Percentiles rank a stretch among this genome's conserved stretches.
Conservation (phyloP, 2,797 vertebrate genomes). For the Spinus pinus region DNA sequence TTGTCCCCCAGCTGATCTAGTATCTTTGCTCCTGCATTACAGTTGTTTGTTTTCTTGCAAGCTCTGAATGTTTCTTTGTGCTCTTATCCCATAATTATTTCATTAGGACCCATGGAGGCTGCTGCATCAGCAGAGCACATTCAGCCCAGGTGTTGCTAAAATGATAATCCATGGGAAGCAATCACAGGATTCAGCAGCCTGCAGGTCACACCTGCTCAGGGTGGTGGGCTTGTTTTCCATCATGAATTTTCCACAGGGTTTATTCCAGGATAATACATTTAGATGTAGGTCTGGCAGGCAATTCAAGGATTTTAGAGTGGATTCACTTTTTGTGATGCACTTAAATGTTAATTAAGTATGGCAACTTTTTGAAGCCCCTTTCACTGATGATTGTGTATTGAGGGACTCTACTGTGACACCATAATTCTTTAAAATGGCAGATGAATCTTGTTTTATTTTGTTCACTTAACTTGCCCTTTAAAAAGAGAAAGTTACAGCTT, state of each 20-base stretch:
- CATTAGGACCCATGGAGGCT: not conserved
- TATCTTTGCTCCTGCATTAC: not conserved
- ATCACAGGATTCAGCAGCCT: not conserved
- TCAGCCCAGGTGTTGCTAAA: slow-evolving; percentile 33
- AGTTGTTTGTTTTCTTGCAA: not conserved
- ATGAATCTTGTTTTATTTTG: not conserved
- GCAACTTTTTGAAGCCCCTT: not conserved
- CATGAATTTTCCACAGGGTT: slow-evolving; percentile 26
- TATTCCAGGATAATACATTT: slow-evolving; percentile 5
- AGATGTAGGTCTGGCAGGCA: not conserved
- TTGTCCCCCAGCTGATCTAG: not conserved
- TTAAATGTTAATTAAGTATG: not conserved
- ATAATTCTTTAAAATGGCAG: not conserved
- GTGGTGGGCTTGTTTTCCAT: not conserved
- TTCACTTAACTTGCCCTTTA: not conserved
- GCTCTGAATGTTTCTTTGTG: slow-evolving; percentile 19
- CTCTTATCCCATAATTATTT: slow-evolving; percentile 13
- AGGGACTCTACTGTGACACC: not conserved
- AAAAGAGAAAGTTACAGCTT: not conserved
- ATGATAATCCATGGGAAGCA: not conserved
- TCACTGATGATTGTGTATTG: not conserved
- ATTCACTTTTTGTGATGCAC: not conserved
- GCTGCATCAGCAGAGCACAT: not conserved
- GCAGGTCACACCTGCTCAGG: not conserved
- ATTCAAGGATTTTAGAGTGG: not conserved